Evolutionary conservation across 2,888 invertebrate genomes (phyloP), one percentile per base, ranked within the genome.

Genomic region (Troides oblongomaculatus): DNA sequence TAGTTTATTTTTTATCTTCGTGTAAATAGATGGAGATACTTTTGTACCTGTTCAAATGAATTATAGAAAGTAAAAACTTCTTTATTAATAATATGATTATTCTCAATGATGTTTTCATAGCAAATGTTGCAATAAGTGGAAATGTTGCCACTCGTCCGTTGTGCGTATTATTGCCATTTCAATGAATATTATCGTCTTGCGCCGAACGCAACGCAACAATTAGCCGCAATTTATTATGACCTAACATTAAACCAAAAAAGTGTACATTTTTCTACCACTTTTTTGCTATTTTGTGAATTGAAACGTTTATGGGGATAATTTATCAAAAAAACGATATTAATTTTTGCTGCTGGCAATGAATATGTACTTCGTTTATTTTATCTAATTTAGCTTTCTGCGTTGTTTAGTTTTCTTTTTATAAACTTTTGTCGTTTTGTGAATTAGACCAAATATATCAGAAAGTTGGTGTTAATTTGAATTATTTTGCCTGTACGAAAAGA

Each of bases 41-140:
- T 88, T 88, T 89, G 90, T 90, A 90, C 90, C 90, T 91, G 90
- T 87, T 84, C 77, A 81, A 82, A 81, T 81, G 83, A 82, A 85
- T 85, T 78, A 77, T 81, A 82, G 84, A 79, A 79, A 80, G 81
- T 80, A 84, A 78, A 70, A 66, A 66, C 66, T 66, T 46, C 64
- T 56, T n/a, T 60, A 69, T 50, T 65, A 62, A 62, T 62, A 50
- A 46, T 46, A 50, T 14, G 14, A 63, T 63, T n/a, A 63, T 53
- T 63, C 56, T 63, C 23, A 10, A 63, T 4, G 62, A 62, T 50
- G 46, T 46, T 46, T 46, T 14, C 46, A 14, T 43, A 12, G 12
- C 46, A 46, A 46, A 46, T 46, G 46, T 46, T 46, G 46, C 46
- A 46, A 46, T 46, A 46, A 46, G 46, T 46, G 46, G 46, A 46